Percentiles rank a stretch among this genome's conserved stretches.
phyloP scores from a whole-genome alignment of 2,113 vertebrate genomes.

The Pedionomus torquatus region DNA sequence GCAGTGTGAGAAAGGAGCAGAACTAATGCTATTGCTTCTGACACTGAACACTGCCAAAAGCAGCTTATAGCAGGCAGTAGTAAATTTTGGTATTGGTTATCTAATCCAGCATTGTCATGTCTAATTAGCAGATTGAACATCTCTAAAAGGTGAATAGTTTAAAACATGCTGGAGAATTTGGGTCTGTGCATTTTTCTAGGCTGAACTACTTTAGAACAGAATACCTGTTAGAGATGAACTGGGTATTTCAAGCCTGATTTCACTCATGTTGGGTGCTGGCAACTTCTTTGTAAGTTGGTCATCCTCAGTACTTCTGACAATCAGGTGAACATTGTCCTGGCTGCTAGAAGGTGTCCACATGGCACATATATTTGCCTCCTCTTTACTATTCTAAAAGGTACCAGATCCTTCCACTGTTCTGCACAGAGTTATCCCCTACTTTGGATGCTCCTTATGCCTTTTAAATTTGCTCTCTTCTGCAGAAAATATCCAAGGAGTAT shows the following conservation, averaged over 20 bases:
- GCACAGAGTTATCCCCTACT: background rate
- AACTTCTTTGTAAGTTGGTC: background rate
- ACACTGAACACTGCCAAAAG: constrained; percentile 52
- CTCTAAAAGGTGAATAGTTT: constrained; percentile 41
- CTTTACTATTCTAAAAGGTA: background rate
- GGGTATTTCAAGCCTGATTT: background rate
- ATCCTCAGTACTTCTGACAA: background rate
- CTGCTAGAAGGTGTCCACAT: background rate
- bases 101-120: constrained; percentile 38
- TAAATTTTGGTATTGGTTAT: constrained; percentile 58
- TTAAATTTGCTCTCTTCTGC: background rate
- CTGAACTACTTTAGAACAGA: background rate
- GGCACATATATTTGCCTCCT: background rate
- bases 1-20: constrained; percentile 1
- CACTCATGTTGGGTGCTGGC: background rate
- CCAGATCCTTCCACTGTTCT: background rate
- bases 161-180: constrained; percentile 17
- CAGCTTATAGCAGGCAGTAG: constrained; percentile 40
- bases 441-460: background rate
- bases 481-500: background rate
- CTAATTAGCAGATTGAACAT: constrained; percentile 57
- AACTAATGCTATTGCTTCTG: constrained; percentile 58
- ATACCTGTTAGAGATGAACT: background rate
- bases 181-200: background rate
- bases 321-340: background rate